Evolutionary conservation across 2,888 invertebrate genomes (phyloP).

Genomic region (Idaea dimidiata): DNA sequence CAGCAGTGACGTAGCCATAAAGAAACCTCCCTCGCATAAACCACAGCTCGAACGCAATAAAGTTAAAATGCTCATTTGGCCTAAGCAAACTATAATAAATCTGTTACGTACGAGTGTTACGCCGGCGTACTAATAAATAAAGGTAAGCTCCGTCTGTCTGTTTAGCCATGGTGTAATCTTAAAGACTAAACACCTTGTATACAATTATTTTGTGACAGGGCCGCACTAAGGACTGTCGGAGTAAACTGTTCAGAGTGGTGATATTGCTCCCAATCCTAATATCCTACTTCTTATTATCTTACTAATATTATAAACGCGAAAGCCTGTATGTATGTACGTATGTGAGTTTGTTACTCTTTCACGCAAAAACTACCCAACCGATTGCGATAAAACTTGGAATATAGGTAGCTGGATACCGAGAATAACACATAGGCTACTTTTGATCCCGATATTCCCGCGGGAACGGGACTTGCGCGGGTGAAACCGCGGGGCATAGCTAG

Average conservation of each 20-base stretch:
- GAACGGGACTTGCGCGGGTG: too few relatives aligned
- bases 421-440: too few relatives aligned
- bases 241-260: neutral
- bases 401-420: too few relatives aligned
- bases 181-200: neutral
- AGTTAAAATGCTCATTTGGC: conserved; percentile 1
- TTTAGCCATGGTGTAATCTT: neutral
- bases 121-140: conserved; percentile 1
- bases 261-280: neutral
- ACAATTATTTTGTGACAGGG: neutral
- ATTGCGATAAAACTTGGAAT: too few relatives aligned
- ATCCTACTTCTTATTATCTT: too few relatives aligned
- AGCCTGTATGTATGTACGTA: too few relatives aligned
- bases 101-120: conserved; percentile 1
- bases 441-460: too few relatives aligned
- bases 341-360: too few relatives aligned
- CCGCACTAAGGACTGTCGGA: neutral
- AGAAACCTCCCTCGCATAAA: neutral
- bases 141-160: neutral
- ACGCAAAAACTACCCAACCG: too few relatives aligned
- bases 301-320: too few relatives aligned
- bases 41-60: neutral
- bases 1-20: neutral
- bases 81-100: neutral
- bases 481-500: too few relatives aligned